These are phyloP conservation scores for Caenorhabditis sulstoni DNA, from an alignment of 2,888 invertebrate species.

Conservation along the genomic window DNA sequence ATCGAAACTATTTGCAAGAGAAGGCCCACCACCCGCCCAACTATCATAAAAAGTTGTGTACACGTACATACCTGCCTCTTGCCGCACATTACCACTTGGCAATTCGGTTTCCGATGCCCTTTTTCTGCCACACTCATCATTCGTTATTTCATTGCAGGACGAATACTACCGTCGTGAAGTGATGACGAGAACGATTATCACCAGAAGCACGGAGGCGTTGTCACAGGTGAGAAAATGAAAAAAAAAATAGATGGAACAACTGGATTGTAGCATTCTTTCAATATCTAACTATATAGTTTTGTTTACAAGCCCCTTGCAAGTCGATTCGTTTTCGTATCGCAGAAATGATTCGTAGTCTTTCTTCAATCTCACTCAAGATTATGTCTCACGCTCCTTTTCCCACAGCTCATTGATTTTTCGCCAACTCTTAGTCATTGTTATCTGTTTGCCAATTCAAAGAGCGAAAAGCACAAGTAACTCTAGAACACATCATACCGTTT, in stretches of 20 bases:
- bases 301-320: too few relatives aligned
- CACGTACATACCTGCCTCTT: conserved; percentile 16
- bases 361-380: too few relatives aligned
- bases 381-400: too few relatives aligned
- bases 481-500: background rate
- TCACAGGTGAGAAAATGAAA: conserved; percentile 65
- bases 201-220: conserved; percentile 78
- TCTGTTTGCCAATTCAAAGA: background rate
- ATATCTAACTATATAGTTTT: conserved; percentile 20
- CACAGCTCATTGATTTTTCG: background rate
- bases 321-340: background rate
- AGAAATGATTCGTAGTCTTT: background rate
- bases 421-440: background rate
- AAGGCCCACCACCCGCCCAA: background rate
- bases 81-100: conserved; percentile 4
- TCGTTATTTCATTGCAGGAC: conserved; percentile 64
- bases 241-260: too few relatives aligned
- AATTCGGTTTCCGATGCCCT: too few relatives aligned
- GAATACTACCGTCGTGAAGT: conserved; percentile 79
- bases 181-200: conserved; percentile 79
- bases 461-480: conserved; percentile 2
- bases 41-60: conserved; percentile 55
- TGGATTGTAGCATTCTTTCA: conserved; percentile 5
- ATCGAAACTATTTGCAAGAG: conserved; percentile 42
- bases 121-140: background rate